Conservation (phyloP, 2,797 vertebrate species). For the Poeciliopsis infans region DNA sequence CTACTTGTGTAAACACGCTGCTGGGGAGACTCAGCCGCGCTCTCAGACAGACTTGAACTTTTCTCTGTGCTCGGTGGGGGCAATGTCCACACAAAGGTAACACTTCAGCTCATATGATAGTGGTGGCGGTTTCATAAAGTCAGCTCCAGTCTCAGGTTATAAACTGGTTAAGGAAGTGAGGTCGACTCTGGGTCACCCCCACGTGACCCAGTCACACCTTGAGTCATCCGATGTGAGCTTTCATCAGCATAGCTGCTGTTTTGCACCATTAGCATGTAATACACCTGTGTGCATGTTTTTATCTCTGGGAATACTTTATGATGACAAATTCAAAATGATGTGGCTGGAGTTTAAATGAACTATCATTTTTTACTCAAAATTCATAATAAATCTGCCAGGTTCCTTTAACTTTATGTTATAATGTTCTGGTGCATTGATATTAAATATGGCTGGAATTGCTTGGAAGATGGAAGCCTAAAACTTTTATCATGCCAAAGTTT, state of each 20-base stretch:
- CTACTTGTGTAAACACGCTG: conserved; percentile 56
- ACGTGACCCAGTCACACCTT: background rate
- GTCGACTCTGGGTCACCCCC: background rate
- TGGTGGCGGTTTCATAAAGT: background rate
- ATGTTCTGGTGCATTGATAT: too few species aligned
- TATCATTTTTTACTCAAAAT: too few species aligned
- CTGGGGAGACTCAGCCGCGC: background rate
- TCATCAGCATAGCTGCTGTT: background rate
- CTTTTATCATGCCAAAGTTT: too few species aligned
- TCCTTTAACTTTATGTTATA: too few species aligned
- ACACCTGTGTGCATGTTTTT: background rate
- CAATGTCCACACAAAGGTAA: background rate
- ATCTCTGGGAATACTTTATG: too few species aligned
- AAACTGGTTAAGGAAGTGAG: conserved; percentile 17
- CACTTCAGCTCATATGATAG: background rate
- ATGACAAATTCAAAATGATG: too few species aligned
- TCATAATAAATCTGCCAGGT: too few species aligned
- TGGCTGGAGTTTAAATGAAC: too few species aligned
- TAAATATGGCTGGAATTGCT: too few species aligned
- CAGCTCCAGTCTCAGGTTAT: background rate
- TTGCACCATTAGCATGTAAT: background rate
- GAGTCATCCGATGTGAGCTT: conserved; percentile 8
- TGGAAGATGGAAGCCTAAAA: too few species aligned
- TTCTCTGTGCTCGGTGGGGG: conserved; percentile 8
- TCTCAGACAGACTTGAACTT: conserved; percentile 39